Conservation (phyloP, 2,113 vertebrate genomes). For the Coreoperca whiteheadi region DNA sequence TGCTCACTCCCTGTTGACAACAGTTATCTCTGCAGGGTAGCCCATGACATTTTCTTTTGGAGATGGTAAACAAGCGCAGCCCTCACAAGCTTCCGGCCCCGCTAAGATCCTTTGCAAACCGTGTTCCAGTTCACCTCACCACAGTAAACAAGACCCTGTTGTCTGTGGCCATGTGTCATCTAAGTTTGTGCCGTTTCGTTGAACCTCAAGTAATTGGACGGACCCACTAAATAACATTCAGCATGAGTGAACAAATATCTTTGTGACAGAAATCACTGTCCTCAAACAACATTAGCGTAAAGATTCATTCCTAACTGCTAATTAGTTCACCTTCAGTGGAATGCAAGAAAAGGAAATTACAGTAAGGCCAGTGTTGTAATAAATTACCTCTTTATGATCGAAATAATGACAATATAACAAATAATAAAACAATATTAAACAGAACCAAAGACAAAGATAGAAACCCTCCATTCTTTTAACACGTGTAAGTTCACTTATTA, state of each 20-base stretch:
- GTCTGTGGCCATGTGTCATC: constrained; percentile 1
- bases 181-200: constrained; percentile 12
- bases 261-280: neutral
- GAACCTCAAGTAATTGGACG: neutral
- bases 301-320: neutral
- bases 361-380: neutral
- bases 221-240: neutral
- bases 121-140: constrained; percentile 18
- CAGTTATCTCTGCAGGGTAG: constrained; percentile 44
- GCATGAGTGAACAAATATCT: constrained; percentile 11
- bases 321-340: neutral
- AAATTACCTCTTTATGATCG: neutral
- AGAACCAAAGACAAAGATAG: neutral
- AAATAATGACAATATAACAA: neutral
- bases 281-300: neutral
- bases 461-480: neutral
- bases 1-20: constrained; percentile 27
- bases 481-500: neutral
- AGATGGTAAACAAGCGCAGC: constrained; percentile 34
- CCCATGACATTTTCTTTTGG: constrained; percentile 25
- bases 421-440: neutral
- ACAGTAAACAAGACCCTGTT: constrained; percentile 8
- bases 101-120: constrained; percentile 13
- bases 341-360: neutral
- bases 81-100: neutral